Conservation (phyloP, 2,113 vertebrate species). For the Cyanoderma ruficeps region DNA sequence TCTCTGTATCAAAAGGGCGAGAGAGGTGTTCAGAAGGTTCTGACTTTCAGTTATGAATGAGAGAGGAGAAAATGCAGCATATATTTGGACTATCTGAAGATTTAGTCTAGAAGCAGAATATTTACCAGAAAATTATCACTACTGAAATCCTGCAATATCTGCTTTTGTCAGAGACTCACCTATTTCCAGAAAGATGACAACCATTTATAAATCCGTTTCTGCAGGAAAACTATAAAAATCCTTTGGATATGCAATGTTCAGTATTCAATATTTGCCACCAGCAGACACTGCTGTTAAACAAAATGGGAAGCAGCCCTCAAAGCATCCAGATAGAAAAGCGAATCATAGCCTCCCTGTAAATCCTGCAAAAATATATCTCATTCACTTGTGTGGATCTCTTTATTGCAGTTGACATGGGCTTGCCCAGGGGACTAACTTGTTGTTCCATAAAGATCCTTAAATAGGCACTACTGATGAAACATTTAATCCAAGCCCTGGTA, state of each 20-base stretch:
- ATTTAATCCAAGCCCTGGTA: conserved; percentile 72
- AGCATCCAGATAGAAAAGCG: background rate
- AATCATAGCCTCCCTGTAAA: conserved; percentile 26
- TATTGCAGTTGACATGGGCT: conserved; percentile 73
- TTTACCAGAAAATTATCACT: background rate
- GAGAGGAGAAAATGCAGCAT: background rate
- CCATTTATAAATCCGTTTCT: background rate
- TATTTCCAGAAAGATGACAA: conserved; percentile 12
- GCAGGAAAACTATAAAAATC: conserved; percentile 25
- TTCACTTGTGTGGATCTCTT: conserved; percentile 65
- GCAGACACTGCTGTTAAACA: conserved; percentile 18
- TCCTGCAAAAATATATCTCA: conserved; percentile 57
- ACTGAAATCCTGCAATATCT: background rate
- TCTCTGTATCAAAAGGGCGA: background rate
- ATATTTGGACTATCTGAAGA: background rate
- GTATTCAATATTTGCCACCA: conserved; percentile 4
- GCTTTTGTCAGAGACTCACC: conserved; percentile 48
- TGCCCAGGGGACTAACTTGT: conserved; percentile 73
- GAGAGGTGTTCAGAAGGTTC: background rate
- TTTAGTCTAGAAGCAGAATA: background rate
- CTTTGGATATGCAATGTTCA: background rate
- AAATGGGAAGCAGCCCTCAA: conserved; percentile 47
- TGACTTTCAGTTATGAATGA: background rate
- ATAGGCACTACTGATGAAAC: conserved; percentile 74
- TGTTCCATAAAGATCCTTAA: conserved; percentile 77